Evolutionary conservation across 2,113 vertebrate genomes (phyloP).

Genomic region (Gallinago paraguaiae): DNA sequence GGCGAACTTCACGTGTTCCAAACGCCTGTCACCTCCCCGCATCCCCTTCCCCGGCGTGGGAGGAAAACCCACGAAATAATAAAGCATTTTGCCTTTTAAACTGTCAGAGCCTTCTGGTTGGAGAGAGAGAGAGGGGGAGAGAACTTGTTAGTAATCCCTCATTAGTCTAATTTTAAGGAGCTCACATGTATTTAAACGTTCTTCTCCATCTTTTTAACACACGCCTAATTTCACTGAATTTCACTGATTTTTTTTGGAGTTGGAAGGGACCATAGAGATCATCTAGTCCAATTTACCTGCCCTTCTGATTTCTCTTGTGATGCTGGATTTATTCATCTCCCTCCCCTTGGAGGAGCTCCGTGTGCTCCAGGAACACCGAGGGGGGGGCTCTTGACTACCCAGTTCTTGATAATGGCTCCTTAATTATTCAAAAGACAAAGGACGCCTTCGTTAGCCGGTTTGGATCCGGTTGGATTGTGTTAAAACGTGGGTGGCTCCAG

Average conservation of each 20-base stretch:
- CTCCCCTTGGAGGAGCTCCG: background rate
- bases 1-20: accelerated
- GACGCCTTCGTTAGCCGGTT: background rate
- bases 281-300: background rate
- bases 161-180: background rate
- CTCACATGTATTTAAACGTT: background rate
- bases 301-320: accelerated
- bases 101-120: background rate
- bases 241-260: too few relatives aligned
- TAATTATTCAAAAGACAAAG: background rate
- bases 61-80: background rate
- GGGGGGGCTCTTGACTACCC: background rate
- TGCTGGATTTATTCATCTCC: background rate
- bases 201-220: background rate
- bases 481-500: accelerated
- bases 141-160: background rate
- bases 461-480: accelerated
- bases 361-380: background rate
- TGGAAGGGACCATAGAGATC: too few relatives aligned
- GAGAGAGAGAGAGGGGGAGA: background rate
- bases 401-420: background rate
- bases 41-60: background rate
- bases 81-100: background rate
- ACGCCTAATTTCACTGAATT: background rate
- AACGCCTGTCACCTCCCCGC: background rate